Percentiles rank a stretch among this genome's conserved stretches.
phyloP scores from a whole-genome alignment of 2,888 invertebrate genomes.

The Odontothrips loti region DNA sequence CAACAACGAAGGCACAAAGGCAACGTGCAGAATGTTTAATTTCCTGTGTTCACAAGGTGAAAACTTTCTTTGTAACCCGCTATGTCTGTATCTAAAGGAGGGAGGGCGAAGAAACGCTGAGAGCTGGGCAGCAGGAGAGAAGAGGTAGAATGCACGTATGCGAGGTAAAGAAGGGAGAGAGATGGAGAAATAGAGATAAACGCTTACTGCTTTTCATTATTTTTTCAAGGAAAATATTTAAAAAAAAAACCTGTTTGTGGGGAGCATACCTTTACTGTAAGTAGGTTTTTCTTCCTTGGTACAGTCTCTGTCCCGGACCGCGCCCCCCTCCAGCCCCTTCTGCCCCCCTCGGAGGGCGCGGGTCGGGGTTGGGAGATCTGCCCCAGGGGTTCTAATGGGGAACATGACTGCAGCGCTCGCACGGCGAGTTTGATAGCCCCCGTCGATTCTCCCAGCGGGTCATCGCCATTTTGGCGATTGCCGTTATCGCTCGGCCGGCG shows the following conservation, averaged over 20 bases:
- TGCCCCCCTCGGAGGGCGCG: background rate
- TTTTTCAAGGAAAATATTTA: too few species aligned
- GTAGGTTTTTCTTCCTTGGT: background rate
- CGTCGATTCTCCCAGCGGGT: too few species aligned
- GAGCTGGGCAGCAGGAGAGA: background rate
- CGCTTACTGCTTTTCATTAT: background rate
- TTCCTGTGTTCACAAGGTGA: slow-evolving; percentile 9
- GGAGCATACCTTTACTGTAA: too few species aligned
- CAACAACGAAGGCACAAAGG: background rate
- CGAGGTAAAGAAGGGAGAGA: background rate
- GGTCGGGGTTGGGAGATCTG: too few species aligned
- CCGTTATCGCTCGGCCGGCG: too few species aligned
- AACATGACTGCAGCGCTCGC: too few species aligned
- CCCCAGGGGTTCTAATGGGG: too few species aligned
- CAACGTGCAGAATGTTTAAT: slow-evolving; percentile 25
- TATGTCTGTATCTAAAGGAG: slow-evolving; percentile 6
- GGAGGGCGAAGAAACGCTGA: background rate
- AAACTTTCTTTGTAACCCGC: slow-evolving; percentile 27
- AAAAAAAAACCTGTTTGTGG: too few species aligned
- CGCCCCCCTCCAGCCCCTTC: background rate
- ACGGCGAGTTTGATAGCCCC: too few species aligned
- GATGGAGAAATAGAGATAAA: background rate
- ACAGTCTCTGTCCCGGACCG: background rate
- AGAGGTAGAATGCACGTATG: slow-evolving; percentile 11
- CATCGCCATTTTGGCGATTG: too few species aligned